Evolutionary conservation across 2,113 vertebrate genomes (phyloP), one percentile per base, ranked within the genome.

Genomic region (Pachycephala philippinensis): DNA sequence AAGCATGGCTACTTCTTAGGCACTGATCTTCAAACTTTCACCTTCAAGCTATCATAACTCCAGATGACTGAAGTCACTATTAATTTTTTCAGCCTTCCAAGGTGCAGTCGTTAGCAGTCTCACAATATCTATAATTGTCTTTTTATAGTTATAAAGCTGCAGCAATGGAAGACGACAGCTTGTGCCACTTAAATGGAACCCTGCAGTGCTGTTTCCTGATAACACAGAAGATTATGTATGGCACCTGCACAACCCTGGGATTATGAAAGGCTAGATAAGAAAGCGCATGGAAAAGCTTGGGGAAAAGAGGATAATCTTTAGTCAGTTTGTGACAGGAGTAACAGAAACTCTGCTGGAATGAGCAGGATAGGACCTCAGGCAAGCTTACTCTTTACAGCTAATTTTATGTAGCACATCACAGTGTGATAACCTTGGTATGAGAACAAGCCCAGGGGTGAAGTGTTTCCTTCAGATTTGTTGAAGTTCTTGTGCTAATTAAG

Each of bases 391-490:
- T 94, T 87, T 60, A 60, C 40, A 87, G 37, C n/a, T 92, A 91
- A 94, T 95, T 96, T 87, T 89, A 68, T 82, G 57, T 84, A 89
- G 15, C 80, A 39, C 22, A 2, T 91, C 69, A 83, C 45, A 76
- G 28, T 72, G 40, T 69, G 88, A 85, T 94, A 95, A 92, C 88
- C 83, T 95, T 92, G 78, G 61, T 60, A 49, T 30, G 44, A 92
- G 50, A 92, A 72, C 49, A 90, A 93, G 75, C 87, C 89, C 77
- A 78, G 76, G 88, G 44, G 68, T 89, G 49, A 71, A 88, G 50
- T 78, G 78, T 82, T 92, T 87, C 77, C 44, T 95, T 93, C 65
- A 71, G 53, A 66, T 81, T 87, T 39, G 18, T 68, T 72, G 74
- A 89, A 87, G 57, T 64, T 37, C 27, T 76, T 79, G 56, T 85